Evolutionary conservation across 1,140 invertebrate genomes (phyloP).

Genomic region (Brachionus plicatilis): DNA sequence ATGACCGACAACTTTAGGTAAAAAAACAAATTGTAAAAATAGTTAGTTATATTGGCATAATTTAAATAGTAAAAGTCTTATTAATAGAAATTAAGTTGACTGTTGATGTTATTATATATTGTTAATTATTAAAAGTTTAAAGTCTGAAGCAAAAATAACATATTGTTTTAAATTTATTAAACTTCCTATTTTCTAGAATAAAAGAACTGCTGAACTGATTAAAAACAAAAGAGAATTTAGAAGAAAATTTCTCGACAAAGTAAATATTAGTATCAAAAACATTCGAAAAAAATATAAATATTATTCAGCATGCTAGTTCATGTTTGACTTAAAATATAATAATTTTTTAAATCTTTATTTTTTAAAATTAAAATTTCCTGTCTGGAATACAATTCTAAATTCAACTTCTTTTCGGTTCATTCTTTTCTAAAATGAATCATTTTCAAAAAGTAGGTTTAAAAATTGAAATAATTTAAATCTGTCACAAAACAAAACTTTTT

Average conservation of each 20-base stretch:
- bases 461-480: neutral
- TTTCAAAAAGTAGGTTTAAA: neutral
- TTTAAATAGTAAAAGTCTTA: too few relatives aligned
- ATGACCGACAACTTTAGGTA: too few relatives aligned
- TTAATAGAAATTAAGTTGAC: too few relatives aligned
- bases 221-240: neutral
- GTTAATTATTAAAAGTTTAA: neutral
- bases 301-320: neutral
- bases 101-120: neutral
- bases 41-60: too few relatives aligned
- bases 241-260: neutral
- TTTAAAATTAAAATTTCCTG: neutral
- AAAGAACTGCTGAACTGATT: neutral
- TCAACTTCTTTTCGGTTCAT: neutral
- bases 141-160: neutral
- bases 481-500: neutral
- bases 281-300: neutral
- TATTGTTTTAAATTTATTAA: neutral
- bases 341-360: neutral
- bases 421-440: neutral
- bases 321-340: neutral
- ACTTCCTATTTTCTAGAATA: neutral
- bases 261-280: neutral
- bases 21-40: too few relatives aligned
- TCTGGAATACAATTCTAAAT: neutral